Percentiles rank a stretch among this genome's conserved stretches.
These are phyloP conservation scores for Cervus canadensis DNA, from an alignment of 2,113 vertebrate species.

Conservation along the genomic window DNA sequence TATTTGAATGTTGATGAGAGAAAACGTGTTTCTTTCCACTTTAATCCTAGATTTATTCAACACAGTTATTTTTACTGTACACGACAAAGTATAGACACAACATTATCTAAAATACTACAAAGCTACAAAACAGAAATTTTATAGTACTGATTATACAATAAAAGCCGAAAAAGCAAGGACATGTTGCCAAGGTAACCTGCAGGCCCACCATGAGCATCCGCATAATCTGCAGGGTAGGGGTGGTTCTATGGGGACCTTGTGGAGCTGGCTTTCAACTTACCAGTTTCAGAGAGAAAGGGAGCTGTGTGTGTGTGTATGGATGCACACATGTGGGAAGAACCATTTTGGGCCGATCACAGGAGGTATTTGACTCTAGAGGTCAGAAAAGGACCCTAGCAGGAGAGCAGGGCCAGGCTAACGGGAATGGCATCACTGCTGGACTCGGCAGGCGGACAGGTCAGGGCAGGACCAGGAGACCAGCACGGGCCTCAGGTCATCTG, in stretches of 20 bases:
- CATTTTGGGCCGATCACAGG: neutral
- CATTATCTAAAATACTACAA: neutral
- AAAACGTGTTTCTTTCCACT: neutral
- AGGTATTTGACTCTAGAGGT: neutral
- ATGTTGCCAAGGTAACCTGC: neutral
- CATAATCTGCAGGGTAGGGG: no score
- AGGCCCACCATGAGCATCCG: neutral
- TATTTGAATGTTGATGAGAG: neutral
- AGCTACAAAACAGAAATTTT: neutral
- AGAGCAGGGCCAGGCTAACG: neutral
- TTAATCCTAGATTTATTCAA: neutral
- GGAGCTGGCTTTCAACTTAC: neutral
- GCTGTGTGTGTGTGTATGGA: neutral
- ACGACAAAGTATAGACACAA: neutral
- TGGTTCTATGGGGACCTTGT: neutral
- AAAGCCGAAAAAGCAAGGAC: neutral
- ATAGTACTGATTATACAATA: neutral
- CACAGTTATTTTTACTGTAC: neutral
- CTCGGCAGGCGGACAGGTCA: neutral
- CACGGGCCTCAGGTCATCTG: neutral
- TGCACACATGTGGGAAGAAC: neutral
- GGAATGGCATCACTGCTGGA: neutral
- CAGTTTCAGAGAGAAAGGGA: neutral
- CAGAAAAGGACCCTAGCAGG: neutral
- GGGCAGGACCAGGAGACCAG: neutral